Evolutionary conservation across 2,113 vertebrate species (phyloP).

Genomic region (Anser cygnoides): DNA sequence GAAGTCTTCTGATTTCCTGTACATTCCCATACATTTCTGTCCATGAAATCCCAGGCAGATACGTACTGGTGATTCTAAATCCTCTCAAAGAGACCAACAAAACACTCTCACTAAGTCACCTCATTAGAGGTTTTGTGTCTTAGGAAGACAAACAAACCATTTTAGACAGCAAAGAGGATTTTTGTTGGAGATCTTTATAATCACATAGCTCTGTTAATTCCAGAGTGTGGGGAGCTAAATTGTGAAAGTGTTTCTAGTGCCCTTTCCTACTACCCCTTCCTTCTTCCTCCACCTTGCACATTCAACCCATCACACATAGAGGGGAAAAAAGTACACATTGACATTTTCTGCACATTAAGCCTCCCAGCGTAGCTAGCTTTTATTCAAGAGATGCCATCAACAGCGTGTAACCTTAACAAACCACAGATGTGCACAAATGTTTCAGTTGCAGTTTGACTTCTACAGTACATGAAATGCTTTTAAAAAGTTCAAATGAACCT

Average conservation of each 20-base stretch:
- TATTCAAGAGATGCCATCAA: background rate
- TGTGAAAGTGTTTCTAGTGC: background rate
- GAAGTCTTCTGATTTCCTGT: background rate
- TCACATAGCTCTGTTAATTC: background rate
- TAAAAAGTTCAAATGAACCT: background rate
- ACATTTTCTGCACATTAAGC: background rate
- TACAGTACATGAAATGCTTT: background rate
- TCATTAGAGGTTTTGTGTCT: background rate
- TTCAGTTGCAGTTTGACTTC: background rate
- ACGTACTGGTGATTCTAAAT: background rate
- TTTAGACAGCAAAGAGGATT: background rate
- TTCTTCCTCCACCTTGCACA: background rate
- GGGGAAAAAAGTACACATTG: background rate
- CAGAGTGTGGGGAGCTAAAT: background rate
- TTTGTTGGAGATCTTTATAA: background rate
- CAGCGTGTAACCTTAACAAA: background rate
- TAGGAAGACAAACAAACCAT: background rate
- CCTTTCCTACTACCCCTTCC: background rate
- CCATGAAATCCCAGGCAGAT: background rate
- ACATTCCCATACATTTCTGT: background rate
- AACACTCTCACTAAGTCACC: background rate
- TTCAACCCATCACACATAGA: background rate
- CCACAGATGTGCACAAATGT: background rate
- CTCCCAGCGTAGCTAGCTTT: background rate
- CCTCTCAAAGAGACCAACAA: background rate